Evolutionary conservation across 1,140 invertebrate species (phyloP).

Genomic region (Pygmarrhopalites habei): DNA sequence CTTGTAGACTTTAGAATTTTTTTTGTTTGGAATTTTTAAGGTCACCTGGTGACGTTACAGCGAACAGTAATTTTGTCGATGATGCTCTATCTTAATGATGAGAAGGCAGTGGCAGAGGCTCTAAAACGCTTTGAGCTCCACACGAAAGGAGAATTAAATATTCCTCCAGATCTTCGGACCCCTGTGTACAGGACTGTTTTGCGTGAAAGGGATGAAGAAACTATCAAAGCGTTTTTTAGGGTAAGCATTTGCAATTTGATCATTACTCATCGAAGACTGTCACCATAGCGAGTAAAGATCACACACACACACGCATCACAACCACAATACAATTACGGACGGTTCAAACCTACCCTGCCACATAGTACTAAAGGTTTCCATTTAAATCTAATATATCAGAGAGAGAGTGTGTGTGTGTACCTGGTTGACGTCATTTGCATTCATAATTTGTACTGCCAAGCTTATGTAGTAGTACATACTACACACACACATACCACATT

Average conservation of each 20-base stretch:
- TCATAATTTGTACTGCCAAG: too few relatives aligned
- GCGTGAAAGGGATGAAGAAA: conserved; percentile 58
- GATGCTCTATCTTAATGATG: conserved; percentile 72
- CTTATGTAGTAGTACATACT: too few relatives aligned
- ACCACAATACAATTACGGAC: too few relatives aligned
- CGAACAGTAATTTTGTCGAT: conserved; percentile 71
- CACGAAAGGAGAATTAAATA: conserved; percentile 49
- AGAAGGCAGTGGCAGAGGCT: conserved; percentile 66
- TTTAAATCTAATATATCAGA: too few relatives aligned
- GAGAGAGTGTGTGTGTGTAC: too few relatives aligned
- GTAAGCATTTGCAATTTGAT: conserved; percentile 42
- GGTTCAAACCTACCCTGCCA: too few relatives aligned
- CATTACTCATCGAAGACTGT: too few relatives aligned
- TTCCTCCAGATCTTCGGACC: conserved; percentile 80
- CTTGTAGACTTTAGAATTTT: neutral
- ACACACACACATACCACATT: too few relatives aligned
- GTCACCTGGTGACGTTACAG: conserved; percentile 73
- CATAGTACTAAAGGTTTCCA: too few relatives aligned
- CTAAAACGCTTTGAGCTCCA: conserved; percentile 61
- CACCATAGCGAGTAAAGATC: too few relatives aligned
- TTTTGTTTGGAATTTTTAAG: conserved; percentile 40
- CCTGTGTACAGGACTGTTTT: conserved; percentile 80
- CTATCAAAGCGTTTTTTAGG: conserved; percentile 69
- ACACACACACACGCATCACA: too few relatives aligned
- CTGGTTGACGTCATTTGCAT: too few relatives aligned